Percentiles rank a stretch among this genome's conserved stretches.
These are phyloP conservation scores for Leptocoma aspasia DNA, from an alignment of 2,113 vertebrate genomes.

Conservation along the genomic window DNA sequence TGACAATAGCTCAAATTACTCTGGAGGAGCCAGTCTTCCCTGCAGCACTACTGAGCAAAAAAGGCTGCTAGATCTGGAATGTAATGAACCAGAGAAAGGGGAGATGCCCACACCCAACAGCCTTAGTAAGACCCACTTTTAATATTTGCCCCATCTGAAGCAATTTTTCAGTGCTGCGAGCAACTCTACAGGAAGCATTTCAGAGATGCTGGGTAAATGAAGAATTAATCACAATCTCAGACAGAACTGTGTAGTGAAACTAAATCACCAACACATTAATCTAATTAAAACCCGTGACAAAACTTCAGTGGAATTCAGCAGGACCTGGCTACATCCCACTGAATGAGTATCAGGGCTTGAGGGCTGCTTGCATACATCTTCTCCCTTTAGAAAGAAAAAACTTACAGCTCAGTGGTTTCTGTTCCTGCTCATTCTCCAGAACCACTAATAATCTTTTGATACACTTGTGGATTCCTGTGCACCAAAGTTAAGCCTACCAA, in stretches of 20 bases:
- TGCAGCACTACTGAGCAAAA: neutral
- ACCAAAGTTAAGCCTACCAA: neutral
- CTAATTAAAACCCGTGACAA: neutral
- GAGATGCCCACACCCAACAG: neutral
- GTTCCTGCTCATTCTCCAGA: neutral
- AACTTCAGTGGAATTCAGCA: neutral
- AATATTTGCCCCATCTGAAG: neutral
- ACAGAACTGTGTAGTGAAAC: neutral
- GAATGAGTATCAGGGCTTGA: neutral
- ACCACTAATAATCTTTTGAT: neutral
- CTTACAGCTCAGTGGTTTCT: neutral
- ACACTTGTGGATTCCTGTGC: neutral
- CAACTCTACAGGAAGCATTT: neutral
- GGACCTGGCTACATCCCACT: neutral
- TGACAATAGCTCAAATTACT: neutral
- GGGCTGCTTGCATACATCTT: neutral
- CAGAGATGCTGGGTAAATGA: neutral
- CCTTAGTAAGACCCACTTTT: neutral
- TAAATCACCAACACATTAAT: neutral
- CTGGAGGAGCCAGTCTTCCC: neutral
- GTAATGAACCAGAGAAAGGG: neutral
- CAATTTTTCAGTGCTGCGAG: neutral
- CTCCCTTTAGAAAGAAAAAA: neutral
- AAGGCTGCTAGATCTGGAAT: neutral
- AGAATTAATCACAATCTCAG: neutral